Evolutionary conservation across 2,113 vertebrate genomes (phyloP), one percentile per base, ranked within the genome.

Genomic region (Coptodon rendalli): DNA sequence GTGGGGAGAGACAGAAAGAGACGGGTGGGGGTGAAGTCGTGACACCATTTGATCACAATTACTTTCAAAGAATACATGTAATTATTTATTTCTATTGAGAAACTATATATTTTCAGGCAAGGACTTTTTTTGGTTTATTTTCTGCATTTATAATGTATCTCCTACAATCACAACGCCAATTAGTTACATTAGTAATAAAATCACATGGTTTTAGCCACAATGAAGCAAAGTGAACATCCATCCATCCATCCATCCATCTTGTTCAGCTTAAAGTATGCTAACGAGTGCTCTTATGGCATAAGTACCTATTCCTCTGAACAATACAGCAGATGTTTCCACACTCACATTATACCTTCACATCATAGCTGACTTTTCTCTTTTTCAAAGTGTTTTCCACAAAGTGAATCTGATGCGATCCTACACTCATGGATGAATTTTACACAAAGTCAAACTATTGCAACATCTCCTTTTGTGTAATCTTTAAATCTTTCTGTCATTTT

Each of bases 1-100:
- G 82, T 79, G 59, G 87, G 54, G 31, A 90, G 85, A 90, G 84
- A 89, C 52, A 86, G 59, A 57, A 43, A 50, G 27, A 82, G 78
- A 88, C 9, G 3, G 59, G 53, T 82, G 19, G 38, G 24, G 19
- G 48, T 24, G 17, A 78, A 78, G 73, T n/a, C 7, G 6, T 50
- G 27, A 78, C 10, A 78, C 27, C 27, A 78, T 78, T 78, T 12
- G 16, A 31, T 34, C 17, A 8, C 10, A 50, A 78, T 52, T 78
- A 52, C 27, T 52, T 78, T 50, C 29, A 52, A 78, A 78, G 27
- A 50, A 78, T 78, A 19, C 5, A 6, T 31, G 14, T n/a, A 50
- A 50, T 31, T 50, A 76, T 19, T 76, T 50, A 17, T 78, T 50
- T 31, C 1, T 78, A 50, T 34, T 5, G 16, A 78, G 43, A 31